These are phyloP conservation scores for Polietes domitor DNA, from an alignment of 2,888 invertebrate genomes.

Conservation along the genomic window DNA sequence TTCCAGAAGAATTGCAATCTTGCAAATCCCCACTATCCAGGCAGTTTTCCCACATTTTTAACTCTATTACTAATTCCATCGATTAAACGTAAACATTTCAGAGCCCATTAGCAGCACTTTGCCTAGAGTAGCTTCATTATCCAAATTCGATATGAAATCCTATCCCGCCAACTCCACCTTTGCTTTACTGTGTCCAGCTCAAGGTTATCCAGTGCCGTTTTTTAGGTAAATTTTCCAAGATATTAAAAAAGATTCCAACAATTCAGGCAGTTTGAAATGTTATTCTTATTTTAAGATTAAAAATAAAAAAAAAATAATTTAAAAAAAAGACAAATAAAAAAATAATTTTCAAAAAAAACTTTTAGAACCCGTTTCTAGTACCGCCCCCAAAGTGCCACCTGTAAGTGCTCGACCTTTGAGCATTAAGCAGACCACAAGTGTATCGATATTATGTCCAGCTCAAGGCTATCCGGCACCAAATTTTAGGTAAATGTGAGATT, in stretches of 20 bases:
- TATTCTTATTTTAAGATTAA: neutral
- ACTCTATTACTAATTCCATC: no score
- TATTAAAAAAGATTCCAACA: constrained; percentile 13
- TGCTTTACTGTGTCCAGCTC: constrained; percentile 81
- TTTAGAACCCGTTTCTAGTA: constrained; percentile 83
- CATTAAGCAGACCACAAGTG: constrained; percentile 81
- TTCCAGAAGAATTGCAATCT: no score
- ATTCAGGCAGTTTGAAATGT: constrained; percentile 52
- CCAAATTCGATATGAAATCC: constrained; percentile 79
- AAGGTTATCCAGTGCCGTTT: constrained; percentile 82
- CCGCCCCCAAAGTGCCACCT: constrained; percentile 82
- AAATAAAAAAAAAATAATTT: no score
- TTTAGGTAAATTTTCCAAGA: constrained; percentile 81
- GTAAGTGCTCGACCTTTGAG: constrained; percentile 80
- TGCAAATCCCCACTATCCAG: no score
- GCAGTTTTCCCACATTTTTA: constrained; percentile 57
- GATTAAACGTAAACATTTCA: constrained; percentile 74
- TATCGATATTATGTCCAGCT: constrained; percentile 88
- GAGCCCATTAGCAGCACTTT: constrained; percentile 87
- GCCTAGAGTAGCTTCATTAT: constrained; percentile 84
- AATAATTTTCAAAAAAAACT: constrained; percentile 9
- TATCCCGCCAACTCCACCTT: constrained; percentile 71
- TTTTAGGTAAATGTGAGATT: constrained; percentile 83
- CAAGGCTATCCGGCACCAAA: constrained; percentile 89
- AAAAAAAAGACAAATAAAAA: no score